Percentiles rank a stretch among this genome's conserved stretches.
These are phyloP conservation scores for Acheta domesticus DNA, from an alignment of 2,888 invertebrate genomes.

Conservation along the genomic window DNA sequence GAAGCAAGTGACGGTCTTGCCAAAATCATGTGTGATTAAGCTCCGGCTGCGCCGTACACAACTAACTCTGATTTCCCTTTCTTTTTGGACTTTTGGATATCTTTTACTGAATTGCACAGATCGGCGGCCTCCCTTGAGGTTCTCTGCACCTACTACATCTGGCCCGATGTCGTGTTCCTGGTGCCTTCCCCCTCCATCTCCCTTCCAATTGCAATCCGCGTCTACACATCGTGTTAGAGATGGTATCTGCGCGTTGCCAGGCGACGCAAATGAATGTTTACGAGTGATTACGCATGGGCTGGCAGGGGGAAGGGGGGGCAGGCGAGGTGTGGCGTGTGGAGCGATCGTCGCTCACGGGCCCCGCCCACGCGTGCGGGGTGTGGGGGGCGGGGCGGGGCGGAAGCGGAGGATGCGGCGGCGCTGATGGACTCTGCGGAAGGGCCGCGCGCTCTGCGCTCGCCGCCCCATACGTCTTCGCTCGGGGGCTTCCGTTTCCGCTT, in stretches of 20 bases:
- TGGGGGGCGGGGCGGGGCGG: background rate
- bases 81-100: too few relatives aligned
- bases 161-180: too few relatives aligned
- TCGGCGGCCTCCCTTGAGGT: too few relatives aligned
- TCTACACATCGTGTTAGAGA: too few relatives aligned
- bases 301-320: background rate
- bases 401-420: background rate
- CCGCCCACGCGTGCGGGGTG: background rate
- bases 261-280: slow-evolving; percentile 1
- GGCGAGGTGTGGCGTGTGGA: background rate
- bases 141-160: too few relatives aligned
- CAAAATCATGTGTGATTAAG: too few relatives aligned
- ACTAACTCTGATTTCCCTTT: too few relatives aligned
- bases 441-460: background rate
- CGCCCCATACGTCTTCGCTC: background rate
- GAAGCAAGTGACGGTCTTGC: too few relatives aligned
- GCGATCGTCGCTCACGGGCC: background rate
- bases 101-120: too few relatives aligned
- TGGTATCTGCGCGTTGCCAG: background rate
- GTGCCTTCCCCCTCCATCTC: too few relatives aligned
- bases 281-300: background rate
- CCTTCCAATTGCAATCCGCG: too few relatives aligned
- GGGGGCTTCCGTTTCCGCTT: background rate
- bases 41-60: too few relatives aligned
- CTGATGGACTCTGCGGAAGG: background rate